A percentile compares a stretch with the other conserved stretches of the same genome.
These are phyloP conservation scores for Drosophila helvetica DNA, from an alignment of 2,888 invertebrate species.

Conservation along the genomic window DNA sequence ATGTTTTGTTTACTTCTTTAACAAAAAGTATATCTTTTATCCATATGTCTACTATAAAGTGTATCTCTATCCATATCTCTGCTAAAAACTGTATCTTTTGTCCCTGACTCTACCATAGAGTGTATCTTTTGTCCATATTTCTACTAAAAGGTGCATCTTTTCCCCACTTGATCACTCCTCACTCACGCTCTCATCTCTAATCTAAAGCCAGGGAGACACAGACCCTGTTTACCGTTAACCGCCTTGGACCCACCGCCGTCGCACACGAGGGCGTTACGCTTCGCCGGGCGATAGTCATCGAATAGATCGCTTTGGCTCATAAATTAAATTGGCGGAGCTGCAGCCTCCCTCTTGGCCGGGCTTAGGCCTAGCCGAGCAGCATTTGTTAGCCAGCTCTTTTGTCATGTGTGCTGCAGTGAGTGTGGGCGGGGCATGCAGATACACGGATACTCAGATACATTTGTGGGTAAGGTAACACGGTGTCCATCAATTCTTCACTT, in stretches of 20 bases:
- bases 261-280: slow-evolving; percentile 64
- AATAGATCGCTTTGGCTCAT: slow-evolving; percentile 57
- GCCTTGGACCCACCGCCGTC: slow-evolving; percentile 4
- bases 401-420: slow-evolving; percentile 55
- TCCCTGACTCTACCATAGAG: too few relatives aligned
- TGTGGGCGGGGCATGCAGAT: slow-evolving; percentile 40
- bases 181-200: slow-evolving; percentile 9
- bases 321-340: slow-evolving; percentile 57
- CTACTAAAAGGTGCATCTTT: too few relatives aligned
- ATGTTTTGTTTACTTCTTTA: too few relatives aligned
- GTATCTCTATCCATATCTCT: too few relatives aligned
- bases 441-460: slow-evolving; percentile 4
- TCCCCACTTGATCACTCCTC: background rate
- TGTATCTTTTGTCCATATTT: background rate
- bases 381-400: slow-evolving; percentile 64
- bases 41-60: too few relatives aligned
- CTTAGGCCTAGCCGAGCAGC: slow-evolving; percentile 28
- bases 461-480: slow-evolving; percentile 44
- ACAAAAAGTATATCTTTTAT: too few relatives aligned
- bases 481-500: slow-evolving; percentile 82
- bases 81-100: too few relatives aligned
- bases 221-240: slow-evolving; percentile 34
- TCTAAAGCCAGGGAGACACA: slow-evolving; percentile 26
- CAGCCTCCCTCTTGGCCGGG: slow-evolving; percentile 5
- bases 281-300: slow-evolving; percentile 62